Conservation (phyloP, 2,888 invertebrate species). For the Caenorhabditis macrosperma region DNA sequence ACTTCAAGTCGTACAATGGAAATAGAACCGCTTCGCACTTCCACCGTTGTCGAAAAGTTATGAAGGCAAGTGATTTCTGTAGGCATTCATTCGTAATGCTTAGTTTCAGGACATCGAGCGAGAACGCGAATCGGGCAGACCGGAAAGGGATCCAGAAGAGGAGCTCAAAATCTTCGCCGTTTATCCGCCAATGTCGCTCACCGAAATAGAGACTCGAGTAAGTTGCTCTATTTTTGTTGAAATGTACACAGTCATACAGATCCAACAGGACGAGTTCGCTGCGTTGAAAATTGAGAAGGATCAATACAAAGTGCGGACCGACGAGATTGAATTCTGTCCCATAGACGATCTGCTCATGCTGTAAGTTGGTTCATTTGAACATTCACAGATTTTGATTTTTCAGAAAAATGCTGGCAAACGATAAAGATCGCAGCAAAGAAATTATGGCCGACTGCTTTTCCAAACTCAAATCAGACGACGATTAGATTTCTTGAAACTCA, state of each 20-base stretch:
- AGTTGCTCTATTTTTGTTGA: background rate
- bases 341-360: conserved; percentile 18
- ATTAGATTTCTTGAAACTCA: background rate
- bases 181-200: conserved; percentile 16
- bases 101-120: conserved; percentile 19
- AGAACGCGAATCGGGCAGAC: background rate
- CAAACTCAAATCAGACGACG: background rate
- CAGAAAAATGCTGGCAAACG: conserved; percentile 19
- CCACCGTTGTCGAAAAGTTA: conserved; percentile 26
- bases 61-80: conserved; percentile 16
- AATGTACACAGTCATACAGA: background rate
- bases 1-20: conserved; percentile 45
- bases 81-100: too few species aligned
- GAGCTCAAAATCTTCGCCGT: conserved; percentile 41
- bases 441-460: conserved; percentile 12
- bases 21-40: conserved; percentile 48
- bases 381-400: conserved; percentile 7
- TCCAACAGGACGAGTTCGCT: background rate
- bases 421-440: background rate
- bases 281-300: background rate
- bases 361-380: background rate
- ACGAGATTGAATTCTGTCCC: background rate
- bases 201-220: conserved; percentile 16
- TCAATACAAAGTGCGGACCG: background rate
- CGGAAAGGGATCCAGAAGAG: conserved; percentile 2